Conservation (phyloP, 2,113 vertebrate species). For the Pandion haliaetus region DNA sequence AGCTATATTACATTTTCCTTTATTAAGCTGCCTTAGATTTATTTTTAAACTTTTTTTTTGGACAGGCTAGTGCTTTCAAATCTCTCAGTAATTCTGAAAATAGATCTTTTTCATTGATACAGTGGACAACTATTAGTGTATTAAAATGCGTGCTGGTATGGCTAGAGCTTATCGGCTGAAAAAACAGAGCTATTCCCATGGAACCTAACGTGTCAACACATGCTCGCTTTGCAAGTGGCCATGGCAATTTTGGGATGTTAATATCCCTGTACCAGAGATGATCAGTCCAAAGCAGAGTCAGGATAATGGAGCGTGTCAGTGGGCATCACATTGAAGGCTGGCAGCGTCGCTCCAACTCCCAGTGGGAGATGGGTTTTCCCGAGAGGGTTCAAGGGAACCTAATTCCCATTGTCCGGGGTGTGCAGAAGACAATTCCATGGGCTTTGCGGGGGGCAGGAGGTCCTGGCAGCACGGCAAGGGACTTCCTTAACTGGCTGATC, state of each 20-base stretch:
- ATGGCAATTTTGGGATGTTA: background rate
- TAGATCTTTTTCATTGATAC: background rate
- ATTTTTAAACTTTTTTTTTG: background rate
- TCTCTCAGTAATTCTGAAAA: conserved; percentile 2
- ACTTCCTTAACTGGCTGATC: background rate
- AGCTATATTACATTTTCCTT: conserved; percentile 40
- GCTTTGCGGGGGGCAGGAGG: background rate
- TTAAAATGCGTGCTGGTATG: background rate
- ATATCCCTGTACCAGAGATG: background rate
- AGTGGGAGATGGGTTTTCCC: background rate
- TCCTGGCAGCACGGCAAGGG: background rate
- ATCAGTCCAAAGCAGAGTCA: background rate
- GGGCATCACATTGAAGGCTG: background rate
- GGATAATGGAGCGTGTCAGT: background rate
- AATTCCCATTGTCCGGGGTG: background rate
- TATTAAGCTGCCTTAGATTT: conserved; percentile 18
- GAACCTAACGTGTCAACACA: background rate
- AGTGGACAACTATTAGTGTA: background rate
- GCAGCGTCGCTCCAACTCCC: fast-evolving
- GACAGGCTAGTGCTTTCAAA: background rate
- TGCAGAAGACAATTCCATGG: background rate
- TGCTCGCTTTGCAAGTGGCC: background rate
- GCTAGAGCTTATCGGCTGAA: background rate
- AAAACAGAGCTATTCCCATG: background rate
- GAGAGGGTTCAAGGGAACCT: background rate